Base-by-base conservation (phyloP, 2,797 vertebrate genomes). In the Acanthurus lineatus region DNA sequence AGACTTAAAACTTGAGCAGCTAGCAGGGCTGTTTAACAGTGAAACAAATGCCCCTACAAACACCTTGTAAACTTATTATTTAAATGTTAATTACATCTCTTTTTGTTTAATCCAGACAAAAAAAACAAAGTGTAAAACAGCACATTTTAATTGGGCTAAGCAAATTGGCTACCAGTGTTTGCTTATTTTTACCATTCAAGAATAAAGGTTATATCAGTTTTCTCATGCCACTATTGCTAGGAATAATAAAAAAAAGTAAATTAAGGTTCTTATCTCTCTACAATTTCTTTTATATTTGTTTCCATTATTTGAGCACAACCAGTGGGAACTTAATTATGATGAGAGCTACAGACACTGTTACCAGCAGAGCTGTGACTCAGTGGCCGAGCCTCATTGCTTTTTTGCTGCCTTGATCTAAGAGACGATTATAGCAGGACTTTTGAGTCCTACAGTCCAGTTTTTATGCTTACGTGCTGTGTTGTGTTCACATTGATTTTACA, bases 281-380 rank as follows among this genome's bases (percentile, higher is more conserved):
- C 15, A 17, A 3, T 9, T 38, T 51, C 51, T 6, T 28, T 38
- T 40, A 32, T 25, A 32, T 51, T 5, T 40, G 42, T 72, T 54
- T 79, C 58, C 45, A 15, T 74, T 59, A 67, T 77, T 82, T 69
- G 40, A 83, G 57, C 74, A 51, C 63, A 77, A 25, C 48, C 72
- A 77, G 35, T 60, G 47, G 14, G 28, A 81, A 32, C 54, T 44
- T n/a, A 15, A 77, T 22, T 22, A 1, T 76, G 70, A 85, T 77
- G 71, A 88, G 78, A 89, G 79, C 44, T 66, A 76, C 86, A 80
- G 79, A 83, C 86, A 75, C 81, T 78, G 85, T 89, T 86, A 75
- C 75, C 81, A 68, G 58, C 82, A 86, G 85, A 88, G 86, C 85
- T 87, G 70, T 69, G 73, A 74, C 57, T 69, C 42, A 20, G 8